Percentiles rank a stretch among this genome's conserved stretches.
Evolutionary conservation across 2,797 vertebrate species (phyloP).

Genomic region (Anisognathus igniventris): DNA sequence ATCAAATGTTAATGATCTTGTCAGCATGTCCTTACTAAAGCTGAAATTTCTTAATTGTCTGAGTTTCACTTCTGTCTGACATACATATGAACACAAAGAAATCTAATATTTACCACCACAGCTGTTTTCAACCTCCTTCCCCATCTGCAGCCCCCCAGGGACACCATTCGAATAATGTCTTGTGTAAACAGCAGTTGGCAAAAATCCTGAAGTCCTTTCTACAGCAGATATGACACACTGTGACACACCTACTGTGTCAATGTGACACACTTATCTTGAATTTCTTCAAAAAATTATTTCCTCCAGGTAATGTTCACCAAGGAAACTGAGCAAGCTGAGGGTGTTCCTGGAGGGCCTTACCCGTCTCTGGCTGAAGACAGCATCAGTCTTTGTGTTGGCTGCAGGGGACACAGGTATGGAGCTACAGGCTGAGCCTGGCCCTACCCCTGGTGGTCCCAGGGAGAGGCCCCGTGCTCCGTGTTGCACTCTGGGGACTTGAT

Average conservation of each 20-base stretch:
- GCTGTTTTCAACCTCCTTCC: conserved; percentile 30
- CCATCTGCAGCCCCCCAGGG: not conserved
- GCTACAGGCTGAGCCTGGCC: not conserved
- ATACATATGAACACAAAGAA: conserved; percentile 26
- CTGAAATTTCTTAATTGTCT: conserved; percentile 46
- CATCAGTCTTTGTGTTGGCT: not conserved
- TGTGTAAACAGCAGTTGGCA: not conserved
- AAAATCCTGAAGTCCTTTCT: not conserved
- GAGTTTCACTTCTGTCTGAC: not conserved
- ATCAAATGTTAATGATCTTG: not conserved
- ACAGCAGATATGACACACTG: not conserved
- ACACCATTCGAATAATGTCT: not conserved
- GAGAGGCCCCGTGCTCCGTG: fast-evolving
- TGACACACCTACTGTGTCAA: not conserved
- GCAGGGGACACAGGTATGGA: not conserved
- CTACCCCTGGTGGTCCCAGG: not conserved
- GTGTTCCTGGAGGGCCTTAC: not conserved
- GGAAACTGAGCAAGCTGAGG: not conserved
- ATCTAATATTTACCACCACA: conserved; percentile 46
- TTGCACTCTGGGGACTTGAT: not conserved
- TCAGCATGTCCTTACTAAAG: not conserved
- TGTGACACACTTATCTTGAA: not conserved
- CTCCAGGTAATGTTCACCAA: not conserved
- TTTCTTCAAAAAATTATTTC: not conserved
- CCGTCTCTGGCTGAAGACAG: not conserved